Conservation (phyloP, 1,140 invertebrate species). For the Olivierus martensii region DNA sequence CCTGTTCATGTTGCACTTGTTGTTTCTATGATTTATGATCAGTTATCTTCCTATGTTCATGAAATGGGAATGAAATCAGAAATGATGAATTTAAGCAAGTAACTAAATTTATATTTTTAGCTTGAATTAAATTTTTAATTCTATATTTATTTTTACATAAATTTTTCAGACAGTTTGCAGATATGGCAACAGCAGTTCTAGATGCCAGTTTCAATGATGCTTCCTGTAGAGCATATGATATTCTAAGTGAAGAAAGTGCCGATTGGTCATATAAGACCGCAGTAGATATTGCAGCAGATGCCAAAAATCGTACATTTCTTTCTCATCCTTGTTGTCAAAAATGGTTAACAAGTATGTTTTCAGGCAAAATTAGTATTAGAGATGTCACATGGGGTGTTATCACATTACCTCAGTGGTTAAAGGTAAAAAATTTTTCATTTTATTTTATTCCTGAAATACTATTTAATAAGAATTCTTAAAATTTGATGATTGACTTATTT, state of each 20-base stretch:
- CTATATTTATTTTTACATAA: too few species aligned
- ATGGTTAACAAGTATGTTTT: conserved; percentile 28
- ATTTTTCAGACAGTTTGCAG: conserved; percentile 27
- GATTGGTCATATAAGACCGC: conserved; percentile 28
- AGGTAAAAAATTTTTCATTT: too few species aligned
- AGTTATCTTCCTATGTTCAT: conserved; percentile 18
- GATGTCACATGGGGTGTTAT: conserved; percentile 26
- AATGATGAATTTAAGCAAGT: conserved; percentile 19
- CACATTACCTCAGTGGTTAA: conserved; percentile 27
- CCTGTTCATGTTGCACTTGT: conserved; percentile 34
- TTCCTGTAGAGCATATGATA: conserved; percentile 26
- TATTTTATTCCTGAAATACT: too few species aligned
- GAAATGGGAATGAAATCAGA: conserved; percentile 21
- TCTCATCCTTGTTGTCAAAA: conserved; percentile 34
- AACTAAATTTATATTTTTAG: conserved; percentile 1
- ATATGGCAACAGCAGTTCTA: conserved; percentile 29
- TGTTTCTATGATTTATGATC: conserved; percentile 23
- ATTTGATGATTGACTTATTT: too few species aligned
- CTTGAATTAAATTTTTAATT: neutral
- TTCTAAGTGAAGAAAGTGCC: conserved; percentile 25
- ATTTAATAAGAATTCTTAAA: too few species aligned
- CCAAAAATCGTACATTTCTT: conserved; percentile 23
- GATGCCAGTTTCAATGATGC: conserved; percentile 25
- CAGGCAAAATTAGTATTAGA: conserved; percentile 27
- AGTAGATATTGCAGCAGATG: conserved; percentile 17